Base-by-base conservation (phyloP, 35 echinoderm and acorn worm genomes). In the Apostichopus parvimensis region DNA sequence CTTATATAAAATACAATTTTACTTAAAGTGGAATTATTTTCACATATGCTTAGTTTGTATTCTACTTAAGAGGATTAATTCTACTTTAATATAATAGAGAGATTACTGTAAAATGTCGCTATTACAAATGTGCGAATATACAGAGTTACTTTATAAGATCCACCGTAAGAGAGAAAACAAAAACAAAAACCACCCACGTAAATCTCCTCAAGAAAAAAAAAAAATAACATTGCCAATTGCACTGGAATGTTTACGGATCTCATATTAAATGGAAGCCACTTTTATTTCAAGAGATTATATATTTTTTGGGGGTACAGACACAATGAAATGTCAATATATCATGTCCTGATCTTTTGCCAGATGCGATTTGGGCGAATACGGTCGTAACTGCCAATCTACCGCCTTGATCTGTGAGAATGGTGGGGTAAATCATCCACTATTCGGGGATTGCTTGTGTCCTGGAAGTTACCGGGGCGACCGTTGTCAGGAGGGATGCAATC, bases 351-450 rank as follows among this genome's bases (percentile, higher is more conserved):
- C 14, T 53, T 72, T 66, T 73, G 10, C 25, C 57, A 88, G 86
- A 54, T 88, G 86, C 68, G 17, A 6, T 13, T 21, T 25, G 4
- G 86, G 86, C 9, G 62, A 88, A 54, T 88, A 66, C 62, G 86
- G 86, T 53, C 86, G 61, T 15, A 72, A 72, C 60, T 88, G 86
- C 26, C 15, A 34, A 10, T 72, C 53, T 17, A 28, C 18, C 45
- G 22, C 86, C 25, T 8, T 6, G 6, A 14, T 75, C 9, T 88
- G 86, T 73, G 86, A 88, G 64, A 72, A 88, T 26, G 61, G 61
- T 23, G 86, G 86, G 64, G 57, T 73, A 54, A 88, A 88, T 54
- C 86, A 88, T 54, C 86, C 86, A 8, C 8, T 72, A 3, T 15
- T 22, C 9, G 86, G 86, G 11, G 22, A 72, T 8, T 88, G 86